A percentile compares a stretch with the other conserved stretches of the same genome.
Conservation (phyloP, 2,113 vertebrate species). For the Pavo muticus region DNA sequence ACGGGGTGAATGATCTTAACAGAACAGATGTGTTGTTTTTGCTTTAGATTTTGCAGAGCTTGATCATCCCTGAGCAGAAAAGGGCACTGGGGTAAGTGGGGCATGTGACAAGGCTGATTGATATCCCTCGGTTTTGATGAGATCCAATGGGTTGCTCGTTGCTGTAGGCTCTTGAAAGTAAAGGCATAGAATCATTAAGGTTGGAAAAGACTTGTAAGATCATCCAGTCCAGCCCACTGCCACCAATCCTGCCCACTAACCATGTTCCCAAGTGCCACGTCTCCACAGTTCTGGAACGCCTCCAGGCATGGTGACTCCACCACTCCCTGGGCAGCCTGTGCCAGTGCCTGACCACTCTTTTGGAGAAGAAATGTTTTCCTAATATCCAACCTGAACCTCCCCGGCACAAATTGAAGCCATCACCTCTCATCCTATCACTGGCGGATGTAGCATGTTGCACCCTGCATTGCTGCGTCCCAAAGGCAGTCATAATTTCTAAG, state of each 20-base stretch:
- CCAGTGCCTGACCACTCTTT: too few species aligned
- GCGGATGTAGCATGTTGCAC: background rate
- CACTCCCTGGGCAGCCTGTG: too few species aligned
- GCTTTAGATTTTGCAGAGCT: background rate
- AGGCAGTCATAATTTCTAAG: background rate
- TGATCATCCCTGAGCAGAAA: fast-evolving
- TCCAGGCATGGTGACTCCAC: too few species aligned
- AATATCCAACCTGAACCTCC: too few species aligned
- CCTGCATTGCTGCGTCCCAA: background rate
- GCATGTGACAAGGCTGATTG: background rate
- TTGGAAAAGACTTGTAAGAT: too few species aligned
- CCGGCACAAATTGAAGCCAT: background rate
- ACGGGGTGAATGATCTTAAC: background rate
- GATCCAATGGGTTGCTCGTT: background rate
- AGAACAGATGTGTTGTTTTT: background rate
- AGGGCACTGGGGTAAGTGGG: background rate
- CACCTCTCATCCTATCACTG: background rate
- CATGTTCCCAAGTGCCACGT: too few species aligned
- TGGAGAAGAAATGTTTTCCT: too few species aligned
- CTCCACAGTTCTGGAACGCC: too few species aligned
- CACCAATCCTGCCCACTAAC: too few species aligned
- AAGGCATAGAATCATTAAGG: background rate
- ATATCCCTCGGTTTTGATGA: background rate
- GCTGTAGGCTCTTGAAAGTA: background rate
- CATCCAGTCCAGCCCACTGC: too few species aligned